Evolutionary conservation across 2,113 vertebrate genomes (phyloP).

Genomic region (Columba livia): DNA sequence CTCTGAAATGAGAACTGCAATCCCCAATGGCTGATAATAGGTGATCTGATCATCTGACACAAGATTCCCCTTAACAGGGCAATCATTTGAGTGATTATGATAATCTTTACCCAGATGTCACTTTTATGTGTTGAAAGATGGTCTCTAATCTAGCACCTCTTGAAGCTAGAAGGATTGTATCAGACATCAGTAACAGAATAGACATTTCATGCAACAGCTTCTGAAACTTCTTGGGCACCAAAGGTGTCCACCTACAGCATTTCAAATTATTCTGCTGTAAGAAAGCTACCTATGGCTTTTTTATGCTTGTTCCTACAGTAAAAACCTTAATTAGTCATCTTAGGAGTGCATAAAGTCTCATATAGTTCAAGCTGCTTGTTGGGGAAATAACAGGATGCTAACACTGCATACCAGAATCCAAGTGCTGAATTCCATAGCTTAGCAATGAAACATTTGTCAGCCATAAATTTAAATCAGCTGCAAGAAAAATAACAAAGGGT

Average conservation of each 20-base stretch:
- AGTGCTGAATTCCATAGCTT: background rate
- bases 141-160: background rate
- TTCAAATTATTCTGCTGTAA: background rate
- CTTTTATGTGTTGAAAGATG: background rate
- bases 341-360: background rate
- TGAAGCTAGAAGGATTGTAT: background rate
- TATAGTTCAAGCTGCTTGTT: background rate
- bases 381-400: background rate
- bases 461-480: background rate
- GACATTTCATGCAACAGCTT: background rate
- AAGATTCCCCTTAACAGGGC: background rate
- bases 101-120: background rate
- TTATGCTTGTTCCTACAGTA: background rate
- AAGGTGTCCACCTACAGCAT: background rate
- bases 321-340: background rate
- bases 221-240: background rate
- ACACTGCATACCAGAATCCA: background rate
- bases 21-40: background rate
- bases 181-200: background rate
- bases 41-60: background rate
- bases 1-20: background rate
- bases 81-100: background rate
- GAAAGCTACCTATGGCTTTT: background rate
- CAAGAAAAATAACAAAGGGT: background rate
- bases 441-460: background rate